Evolutionary conservation across 2,113 vertebrate genomes (phyloP).

Genomic region (Colinus virginianus): DNA sequence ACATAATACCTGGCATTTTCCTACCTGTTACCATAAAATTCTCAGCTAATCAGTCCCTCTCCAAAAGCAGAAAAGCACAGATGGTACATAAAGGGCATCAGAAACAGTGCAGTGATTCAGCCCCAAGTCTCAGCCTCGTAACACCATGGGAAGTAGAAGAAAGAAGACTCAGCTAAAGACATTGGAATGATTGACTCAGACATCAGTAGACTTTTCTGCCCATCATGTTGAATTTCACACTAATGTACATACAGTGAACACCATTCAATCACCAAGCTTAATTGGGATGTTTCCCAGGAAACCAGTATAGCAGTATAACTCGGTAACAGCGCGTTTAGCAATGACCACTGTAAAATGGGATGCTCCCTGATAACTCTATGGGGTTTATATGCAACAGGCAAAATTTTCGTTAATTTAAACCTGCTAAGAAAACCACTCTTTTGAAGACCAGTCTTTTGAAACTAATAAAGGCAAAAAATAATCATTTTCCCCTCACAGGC

Average conservation of each 20-base stretch:
- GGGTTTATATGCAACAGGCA: background rate
- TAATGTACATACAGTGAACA: background rate
- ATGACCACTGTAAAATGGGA: background rate
- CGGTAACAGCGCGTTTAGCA: background rate
- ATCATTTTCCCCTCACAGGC: background rate
- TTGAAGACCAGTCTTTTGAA: background rate
- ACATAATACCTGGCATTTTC: background rate
- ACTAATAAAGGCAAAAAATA: background rate
- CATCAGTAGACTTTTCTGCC: background rate
- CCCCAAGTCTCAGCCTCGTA: background rate
- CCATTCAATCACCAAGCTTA: background rate
- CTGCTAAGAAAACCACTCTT: background rate
- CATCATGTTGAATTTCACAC: background rate
- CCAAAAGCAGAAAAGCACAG: background rate
- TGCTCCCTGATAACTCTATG: background rate
- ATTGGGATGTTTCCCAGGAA: conserved; percentile 10
- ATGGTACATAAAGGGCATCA: background rate
- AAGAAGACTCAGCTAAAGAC: background rate
- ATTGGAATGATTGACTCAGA: background rate
- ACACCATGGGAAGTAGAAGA: background rate
- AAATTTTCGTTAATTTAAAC: background rate
- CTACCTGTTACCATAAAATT: background rate
- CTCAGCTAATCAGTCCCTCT: background rate
- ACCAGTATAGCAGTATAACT: background rate
- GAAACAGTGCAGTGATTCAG: background rate